Percentiles rank a stretch among this genome's conserved stretches.
These are phyloP conservation scores for Tachysurus fulvidraco DNA, from an alignment of 2,113 vertebrate species.

Conservation along the genomic window DNA sequence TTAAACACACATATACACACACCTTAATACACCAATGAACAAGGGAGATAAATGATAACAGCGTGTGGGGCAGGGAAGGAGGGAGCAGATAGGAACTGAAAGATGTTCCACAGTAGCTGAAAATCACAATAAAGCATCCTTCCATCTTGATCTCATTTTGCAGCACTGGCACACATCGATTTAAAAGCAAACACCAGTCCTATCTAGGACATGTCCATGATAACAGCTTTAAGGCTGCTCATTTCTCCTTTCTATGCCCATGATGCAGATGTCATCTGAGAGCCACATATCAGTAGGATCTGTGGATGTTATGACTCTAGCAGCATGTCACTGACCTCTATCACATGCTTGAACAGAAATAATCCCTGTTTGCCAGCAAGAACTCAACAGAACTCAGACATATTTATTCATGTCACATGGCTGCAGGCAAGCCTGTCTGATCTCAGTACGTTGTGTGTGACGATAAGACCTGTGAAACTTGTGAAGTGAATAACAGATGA, in stretches of 20 bases:
- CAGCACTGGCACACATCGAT: not conserved
- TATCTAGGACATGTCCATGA: not conserved
- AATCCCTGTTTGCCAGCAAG: conserved; percentile 70
- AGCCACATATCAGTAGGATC: conserved; percentile 33
- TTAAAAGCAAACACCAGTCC: conserved; percentile 15
- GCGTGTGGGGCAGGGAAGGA: not conserved
- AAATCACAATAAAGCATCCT: conserved; percentile 30
- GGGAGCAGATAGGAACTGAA: conserved; percentile 1
- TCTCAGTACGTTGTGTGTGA: conserved; percentile 48
- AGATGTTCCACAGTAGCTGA: conserved; percentile 29
- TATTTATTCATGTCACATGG: conserved; percentile 70
- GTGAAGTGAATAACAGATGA: not conserved
- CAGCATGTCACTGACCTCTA: conserved; percentile 52
- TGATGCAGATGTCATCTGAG: conserved; percentile 39
- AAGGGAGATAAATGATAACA: conserved; percentile 8
- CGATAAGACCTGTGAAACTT: conserved; percentile 25
- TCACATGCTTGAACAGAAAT: conserved; percentile 60
- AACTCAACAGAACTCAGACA: conserved; percentile 56
- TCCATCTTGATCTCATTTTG: conserved; percentile 37
- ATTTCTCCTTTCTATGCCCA: not conserved
- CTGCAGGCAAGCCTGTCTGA: conserved; percentile 51
- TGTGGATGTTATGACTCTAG: conserved; percentile 60
- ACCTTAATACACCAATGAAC: not conserved
- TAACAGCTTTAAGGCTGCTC: conserved; percentile 10
- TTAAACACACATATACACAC: not conserved